phyloP scores from a whole-genome alignment of 2,797 vertebrate genomes.

The Otus scops region DNA sequence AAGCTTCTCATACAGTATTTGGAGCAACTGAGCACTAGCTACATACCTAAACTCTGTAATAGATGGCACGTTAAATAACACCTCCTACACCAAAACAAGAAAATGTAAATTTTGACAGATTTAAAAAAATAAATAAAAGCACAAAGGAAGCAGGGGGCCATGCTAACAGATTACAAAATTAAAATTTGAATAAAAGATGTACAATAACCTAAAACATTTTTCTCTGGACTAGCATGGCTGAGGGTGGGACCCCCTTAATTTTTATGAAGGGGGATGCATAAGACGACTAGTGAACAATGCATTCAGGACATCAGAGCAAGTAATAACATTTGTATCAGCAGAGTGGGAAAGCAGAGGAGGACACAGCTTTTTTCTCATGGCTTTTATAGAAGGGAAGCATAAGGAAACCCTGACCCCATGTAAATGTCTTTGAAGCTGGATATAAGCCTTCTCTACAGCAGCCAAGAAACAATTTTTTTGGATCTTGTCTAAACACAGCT shows the following conservation, averaged over 20 bases:
- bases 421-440: background rate
- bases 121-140: background rate
- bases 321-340: background rate
- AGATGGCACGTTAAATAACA: background rate
- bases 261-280: background rate
- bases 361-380: background rate
- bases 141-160: background rate
- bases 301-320: background rate
- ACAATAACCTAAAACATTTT: background rate
- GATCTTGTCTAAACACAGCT: slow-evolving; percentile 23
- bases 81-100: background rate
- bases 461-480: slow-evolving; percentile 10
- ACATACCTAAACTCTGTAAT: background rate
- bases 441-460: background rate
- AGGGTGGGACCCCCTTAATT: background rate
- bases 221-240: background rate
- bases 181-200: background rate
- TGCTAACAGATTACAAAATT: background rate
- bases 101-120: background rate
- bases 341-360: background rate
- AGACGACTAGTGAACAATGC: background rate
- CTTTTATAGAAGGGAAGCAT: background rate
- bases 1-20: background rate
- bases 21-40: background rate
- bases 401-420: background rate